A percentile compares a stretch with the other conserved stretches of the same genome.
Conservation (phyloP, 2,888 invertebrate species). For the Synergus gifuensis region DNA sequence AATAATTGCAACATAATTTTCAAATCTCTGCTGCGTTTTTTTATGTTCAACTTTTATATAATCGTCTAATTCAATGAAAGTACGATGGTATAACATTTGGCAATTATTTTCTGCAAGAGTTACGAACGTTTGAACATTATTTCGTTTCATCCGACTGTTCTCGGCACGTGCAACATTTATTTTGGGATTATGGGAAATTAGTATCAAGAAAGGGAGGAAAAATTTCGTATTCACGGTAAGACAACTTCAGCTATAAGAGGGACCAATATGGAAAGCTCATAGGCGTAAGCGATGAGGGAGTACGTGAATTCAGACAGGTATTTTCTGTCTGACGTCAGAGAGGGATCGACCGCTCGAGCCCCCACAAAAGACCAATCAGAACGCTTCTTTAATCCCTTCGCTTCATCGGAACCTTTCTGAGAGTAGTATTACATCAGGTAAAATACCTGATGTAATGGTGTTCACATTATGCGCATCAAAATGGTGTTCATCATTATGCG, state of each 20-base stretch:
- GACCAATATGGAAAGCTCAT: slow-evolving; percentile 45
- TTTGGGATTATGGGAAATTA: not conserved
- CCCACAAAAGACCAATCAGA: slow-evolving; percentile 64
- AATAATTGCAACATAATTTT: no score
- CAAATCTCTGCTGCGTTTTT: no score
- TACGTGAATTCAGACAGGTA: slow-evolving; percentile 21
- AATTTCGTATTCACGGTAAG: not conserved
- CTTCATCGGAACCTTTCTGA: slow-evolving; percentile 40
- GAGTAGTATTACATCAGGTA: slow-evolving; percentile 54
- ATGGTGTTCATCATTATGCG: no score
- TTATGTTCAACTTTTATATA: no score
- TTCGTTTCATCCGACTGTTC: no score
- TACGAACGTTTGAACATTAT: no score
- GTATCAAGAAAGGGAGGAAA: not conserved
- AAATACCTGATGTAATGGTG: not conserved
- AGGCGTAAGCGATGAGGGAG: slow-evolving; percentile 31
- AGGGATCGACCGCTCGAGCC: slow-evolving; percentile 73
- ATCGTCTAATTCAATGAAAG: no score
- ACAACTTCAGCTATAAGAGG: not conserved
- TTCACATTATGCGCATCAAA: no score
- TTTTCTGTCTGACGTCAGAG: slow-evolving; percentile 45
- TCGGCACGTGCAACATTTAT: not conserved
- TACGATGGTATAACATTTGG: no score
- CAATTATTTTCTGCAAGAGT: no score
- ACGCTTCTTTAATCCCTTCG: slow-evolving; percentile 55